Base-by-base conservation (phyloP, 2,888 invertebrate species). In the Slavum lentiscoides region DNA sequence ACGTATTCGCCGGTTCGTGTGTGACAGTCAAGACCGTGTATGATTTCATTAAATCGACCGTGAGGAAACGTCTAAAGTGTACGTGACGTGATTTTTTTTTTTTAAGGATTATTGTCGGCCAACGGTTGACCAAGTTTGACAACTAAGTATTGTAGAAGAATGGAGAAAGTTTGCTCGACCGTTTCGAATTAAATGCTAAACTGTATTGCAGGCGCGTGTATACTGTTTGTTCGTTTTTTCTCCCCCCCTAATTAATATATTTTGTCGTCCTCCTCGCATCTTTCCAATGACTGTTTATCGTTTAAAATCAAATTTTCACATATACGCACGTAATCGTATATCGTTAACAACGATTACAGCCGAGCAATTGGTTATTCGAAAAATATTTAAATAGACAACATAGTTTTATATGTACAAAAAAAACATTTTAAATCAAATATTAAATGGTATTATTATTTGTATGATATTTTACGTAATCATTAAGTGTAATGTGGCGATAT, bases 91-190 rank as follows among this genome's bases (percentile, higher is more conserved):
- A 58, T 55, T 66, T 17, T 58, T 55, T 66, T 17, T 58, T 30
- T 30, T 37, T 13, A 39, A 58, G 39, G 23, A 75, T 66, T 58
- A 66, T 58, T 75, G 74, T 23, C 39, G 53, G 74, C 53, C 37
- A 53, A 64, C 43, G 19, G 66, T 66, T 66, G 58, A 75, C 66
- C 74, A 75, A 58, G 74, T 75, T 75, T 67, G 58, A 67, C 74
- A 39, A 58, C 55, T 66, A 30, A 21, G 17, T n/a, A 21, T 6
- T 21, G 13, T 49, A 49, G 49, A 53, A 66, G 37, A 75, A 75
- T 66, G 23, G 66, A 75, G 74, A 75, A 75, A 75, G 74, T 75
- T 75, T 67, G 11, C 19, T 67, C 55, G 13, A 75, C 39, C 19
- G 13, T 75, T 75, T 75, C 58, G 74, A 67, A 75, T 21, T 58